Percentiles rank a stretch among this genome's conserved stretches.
phyloP scores from a whole-genome alignment of 2,113 vertebrate genomes.

The Salvelinus sp. region DNA sequence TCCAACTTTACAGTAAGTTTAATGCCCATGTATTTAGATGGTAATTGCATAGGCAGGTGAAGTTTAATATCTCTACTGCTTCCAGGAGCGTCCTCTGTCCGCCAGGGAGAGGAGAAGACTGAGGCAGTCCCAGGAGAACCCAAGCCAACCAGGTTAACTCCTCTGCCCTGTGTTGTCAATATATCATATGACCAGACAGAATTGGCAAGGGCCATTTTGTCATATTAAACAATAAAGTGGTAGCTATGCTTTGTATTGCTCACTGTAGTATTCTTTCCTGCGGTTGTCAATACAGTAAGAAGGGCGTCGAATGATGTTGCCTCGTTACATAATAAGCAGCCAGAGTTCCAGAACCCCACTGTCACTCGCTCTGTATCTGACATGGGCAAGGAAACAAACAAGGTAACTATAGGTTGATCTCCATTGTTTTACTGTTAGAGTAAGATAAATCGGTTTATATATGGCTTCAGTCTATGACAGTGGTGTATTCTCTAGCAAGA shows the following conservation, averaged over 20 bases:
- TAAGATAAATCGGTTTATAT: not conserved
- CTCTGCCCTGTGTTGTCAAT: not conserved
- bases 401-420: slow-evolving; percentile 26
- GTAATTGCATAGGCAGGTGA: no score
- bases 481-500: slow-evolving; percentile 36
- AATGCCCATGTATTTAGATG: not conserved
- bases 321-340: slow-evolving; percentile 50
- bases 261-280: slow-evolving; percentile 13
- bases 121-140: slow-evolving; percentile 84
- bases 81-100: slow-evolving; percentile 85
- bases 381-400: slow-evolving; percentile 46
- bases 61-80: not conserved
- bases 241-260: slow-evolving; percentile 3
- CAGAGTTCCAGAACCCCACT: slow-evolving; percentile 55
- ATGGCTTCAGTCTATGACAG: not conserved
- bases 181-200: not conserved
- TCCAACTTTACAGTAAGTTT: no score
- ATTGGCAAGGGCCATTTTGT: not conserved
- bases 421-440: not conserved
- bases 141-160: slow-evolving; percentile 74
- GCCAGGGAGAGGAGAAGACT: slow-evolving; percentile 94
- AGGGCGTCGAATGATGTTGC: slow-evolving; percentile 69
- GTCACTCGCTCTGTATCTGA: slow-evolving; percentile 70
- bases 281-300: slow-evolving; percentile 68
- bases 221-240: no score